Evolutionary conservation across 1,140 invertebrate species (phyloP).

Genomic region (Drosophila varians): DNA sequence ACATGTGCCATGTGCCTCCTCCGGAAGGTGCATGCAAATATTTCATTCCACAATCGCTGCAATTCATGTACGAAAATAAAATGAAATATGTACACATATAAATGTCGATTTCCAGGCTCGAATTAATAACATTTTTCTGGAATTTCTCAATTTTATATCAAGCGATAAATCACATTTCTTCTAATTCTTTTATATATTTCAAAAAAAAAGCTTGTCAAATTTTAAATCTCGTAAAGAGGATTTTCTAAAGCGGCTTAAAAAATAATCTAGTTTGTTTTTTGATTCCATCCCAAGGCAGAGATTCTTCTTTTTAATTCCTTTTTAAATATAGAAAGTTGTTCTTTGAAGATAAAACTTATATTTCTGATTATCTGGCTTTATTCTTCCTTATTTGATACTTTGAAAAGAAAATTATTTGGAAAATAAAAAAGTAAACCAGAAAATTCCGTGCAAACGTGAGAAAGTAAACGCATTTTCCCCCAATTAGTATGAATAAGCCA

Average conservation of each 20-base stretch:
- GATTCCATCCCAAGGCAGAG: background rate
- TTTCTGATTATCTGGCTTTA: background rate
- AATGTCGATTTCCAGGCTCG: background rate
- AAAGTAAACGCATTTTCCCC: background rate
- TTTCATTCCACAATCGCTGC: background rate
- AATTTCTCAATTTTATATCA: background rate
- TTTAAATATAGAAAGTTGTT: background rate
- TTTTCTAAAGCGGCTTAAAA: background rate
- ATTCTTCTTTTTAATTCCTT: background rate
- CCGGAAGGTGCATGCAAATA: background rate
- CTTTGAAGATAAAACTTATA: background rate
- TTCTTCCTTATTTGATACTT: too few relatives aligned
- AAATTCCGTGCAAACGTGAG: background rate
- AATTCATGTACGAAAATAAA: background rate
- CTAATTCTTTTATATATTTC: background rate
- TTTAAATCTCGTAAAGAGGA: background rate
- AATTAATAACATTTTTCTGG: background rate
- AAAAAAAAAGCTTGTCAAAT: too few relatives aligned
- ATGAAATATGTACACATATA: background rate
- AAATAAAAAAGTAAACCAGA: too few relatives aligned
- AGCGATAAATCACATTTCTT: too few relatives aligned
- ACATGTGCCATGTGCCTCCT: too few relatives aligned
- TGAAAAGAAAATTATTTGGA: too few relatives aligned
- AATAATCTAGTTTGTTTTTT: background rate
- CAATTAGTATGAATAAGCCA: background rate